phyloP scores from a whole-genome alignment of 1,140 invertebrate species.

The Drosophila mojavensis region DNA sequence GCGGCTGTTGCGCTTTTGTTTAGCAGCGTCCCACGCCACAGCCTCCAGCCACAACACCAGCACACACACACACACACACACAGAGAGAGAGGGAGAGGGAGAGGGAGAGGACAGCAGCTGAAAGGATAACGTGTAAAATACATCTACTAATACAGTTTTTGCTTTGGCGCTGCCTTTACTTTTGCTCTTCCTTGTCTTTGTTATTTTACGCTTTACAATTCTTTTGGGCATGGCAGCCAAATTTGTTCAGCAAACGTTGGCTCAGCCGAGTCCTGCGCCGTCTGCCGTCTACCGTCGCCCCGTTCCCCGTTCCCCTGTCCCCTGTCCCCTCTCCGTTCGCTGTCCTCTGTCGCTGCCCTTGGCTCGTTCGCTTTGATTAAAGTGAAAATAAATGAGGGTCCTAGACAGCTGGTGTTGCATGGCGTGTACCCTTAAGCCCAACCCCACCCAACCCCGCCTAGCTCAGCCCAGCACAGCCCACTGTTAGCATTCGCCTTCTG shows the following conservation, averaged over 20 bases:
- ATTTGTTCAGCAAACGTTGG: constrained; percentile 68
- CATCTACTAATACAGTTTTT: constrained; percentile 66
- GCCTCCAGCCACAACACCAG: constrained; percentile 5
- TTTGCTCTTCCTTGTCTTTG: constrained; percentile 65
- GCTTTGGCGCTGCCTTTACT: constrained; percentile 42
- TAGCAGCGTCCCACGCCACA: neutral
- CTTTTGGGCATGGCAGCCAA: constrained; percentile 73
- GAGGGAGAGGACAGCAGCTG: constrained; percentile 8
- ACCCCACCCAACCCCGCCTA: constrained; percentile 4
- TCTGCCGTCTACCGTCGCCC: neutral
- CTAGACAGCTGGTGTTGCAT: constrained; percentile 69
- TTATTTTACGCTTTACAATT: constrained; percentile 81
- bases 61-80: neutral
- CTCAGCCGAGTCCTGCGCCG: neutral
- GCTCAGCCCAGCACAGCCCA: neutral
- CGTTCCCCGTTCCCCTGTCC: neutral
- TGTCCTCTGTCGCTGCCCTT: constrained; percentile 53
- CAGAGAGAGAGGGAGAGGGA: no score
- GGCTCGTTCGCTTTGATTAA: constrained; percentile 75
- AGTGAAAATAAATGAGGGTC: constrained; percentile 82
- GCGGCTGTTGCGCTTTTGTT: constrained; percentile 65
- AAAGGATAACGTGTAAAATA: constrained; percentile 80
- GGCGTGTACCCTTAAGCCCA: constrained; percentile 6
- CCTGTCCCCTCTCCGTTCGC: neutral
- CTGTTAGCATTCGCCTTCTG: constrained; percentile 46